phyloP scores from a whole-genome alignment of 1,140 invertebrate species.

The Leptopilina boulardi region DNA sequence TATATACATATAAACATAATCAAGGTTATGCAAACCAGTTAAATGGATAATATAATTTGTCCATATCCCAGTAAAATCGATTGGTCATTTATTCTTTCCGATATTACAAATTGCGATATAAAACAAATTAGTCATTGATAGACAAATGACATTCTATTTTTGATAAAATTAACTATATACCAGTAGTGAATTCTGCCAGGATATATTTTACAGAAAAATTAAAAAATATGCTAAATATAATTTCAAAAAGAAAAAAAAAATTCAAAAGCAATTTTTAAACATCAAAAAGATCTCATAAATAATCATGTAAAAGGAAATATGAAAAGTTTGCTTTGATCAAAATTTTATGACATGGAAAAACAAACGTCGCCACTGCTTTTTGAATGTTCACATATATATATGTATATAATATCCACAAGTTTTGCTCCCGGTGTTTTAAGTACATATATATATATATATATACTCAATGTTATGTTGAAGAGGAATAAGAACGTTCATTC shows the following conservation, averaged over 20 bases:
- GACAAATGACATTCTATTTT: not conserved
- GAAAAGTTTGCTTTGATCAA: conserved; percentile 4
- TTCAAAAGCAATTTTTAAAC: too few species aligned
- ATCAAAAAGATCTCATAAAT: too few species aligned
- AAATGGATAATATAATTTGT: conserved; percentile 19
- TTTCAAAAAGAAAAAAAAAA: too few species aligned
- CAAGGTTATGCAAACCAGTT: conserved; percentile 24
- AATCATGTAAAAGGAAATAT: not conserved
- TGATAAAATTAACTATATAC: too few species aligned
- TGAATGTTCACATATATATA: too few species aligned
- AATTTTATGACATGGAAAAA: conserved; percentile 22
- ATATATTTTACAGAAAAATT: too few species aligned
- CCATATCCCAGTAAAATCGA: not conserved
- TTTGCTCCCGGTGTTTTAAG: not conserved
- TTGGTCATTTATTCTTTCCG: not conserved
- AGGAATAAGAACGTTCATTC: not conserved
- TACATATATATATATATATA: too few species aligned
- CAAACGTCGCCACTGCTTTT: too few species aligned
- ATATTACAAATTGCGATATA: not conserved
- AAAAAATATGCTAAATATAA: too few species aligned
- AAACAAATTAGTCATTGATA: not conserved
- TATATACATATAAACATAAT: too few species aligned
- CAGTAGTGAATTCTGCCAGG: too few species aligned
- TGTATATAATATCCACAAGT: too few species aligned
- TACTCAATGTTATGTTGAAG: conserved; percentile 9